Conservation (phyloP, 2,888 invertebrate genomes). For the Cremastobaeus sp. region DNA sequence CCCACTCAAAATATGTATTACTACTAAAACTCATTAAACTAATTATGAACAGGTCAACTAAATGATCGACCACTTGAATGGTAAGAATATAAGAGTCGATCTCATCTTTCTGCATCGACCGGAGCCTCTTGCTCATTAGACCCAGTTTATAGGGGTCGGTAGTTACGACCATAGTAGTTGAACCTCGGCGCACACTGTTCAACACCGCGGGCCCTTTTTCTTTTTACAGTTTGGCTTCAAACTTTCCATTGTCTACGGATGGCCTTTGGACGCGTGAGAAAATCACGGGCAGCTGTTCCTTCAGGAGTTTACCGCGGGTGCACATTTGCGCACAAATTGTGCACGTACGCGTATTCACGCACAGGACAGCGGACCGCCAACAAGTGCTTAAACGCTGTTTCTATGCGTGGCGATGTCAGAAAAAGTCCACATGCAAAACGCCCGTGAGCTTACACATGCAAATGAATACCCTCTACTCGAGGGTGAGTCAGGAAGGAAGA, state of each 20-base stretch:
- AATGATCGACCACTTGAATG: background rate
- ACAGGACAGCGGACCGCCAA: constrained; percentile 32
- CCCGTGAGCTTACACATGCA: constrained; percentile 58
- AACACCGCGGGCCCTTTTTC: constrained; percentile 52
- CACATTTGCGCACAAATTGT: constrained; percentile 53
- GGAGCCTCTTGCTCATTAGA: constrained; percentile 52
- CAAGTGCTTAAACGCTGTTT: constrained; percentile 36
- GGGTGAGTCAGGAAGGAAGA: constrained; percentile 48
- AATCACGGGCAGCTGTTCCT: constrained; percentile 74
- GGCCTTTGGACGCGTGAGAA: constrained; percentile 78
- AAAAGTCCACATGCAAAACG: constrained; percentile 51
- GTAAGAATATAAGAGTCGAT: constrained; percentile 18
- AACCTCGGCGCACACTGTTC: constrained; percentile 16
- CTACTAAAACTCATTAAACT: no score
- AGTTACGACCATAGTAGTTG: constrained; percentile 45
- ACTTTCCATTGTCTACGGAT: constrained; percentile 75
- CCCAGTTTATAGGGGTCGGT: constrained; percentile 41
- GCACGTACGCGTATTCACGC: constrained; percentile 33
- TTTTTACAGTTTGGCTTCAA: constrained; percentile 54
- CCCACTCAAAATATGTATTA: no score
- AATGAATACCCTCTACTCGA: constrained; percentile 46
- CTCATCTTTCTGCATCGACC: constrained; percentile 28
- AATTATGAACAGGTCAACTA: no score
- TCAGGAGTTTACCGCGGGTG: constrained; percentile 52
- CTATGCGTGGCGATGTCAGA: constrained; percentile 17